phyloP scores from a whole-genome alignment of 2,888 invertebrate species.

The Trissolcus japonicus region DNA sequence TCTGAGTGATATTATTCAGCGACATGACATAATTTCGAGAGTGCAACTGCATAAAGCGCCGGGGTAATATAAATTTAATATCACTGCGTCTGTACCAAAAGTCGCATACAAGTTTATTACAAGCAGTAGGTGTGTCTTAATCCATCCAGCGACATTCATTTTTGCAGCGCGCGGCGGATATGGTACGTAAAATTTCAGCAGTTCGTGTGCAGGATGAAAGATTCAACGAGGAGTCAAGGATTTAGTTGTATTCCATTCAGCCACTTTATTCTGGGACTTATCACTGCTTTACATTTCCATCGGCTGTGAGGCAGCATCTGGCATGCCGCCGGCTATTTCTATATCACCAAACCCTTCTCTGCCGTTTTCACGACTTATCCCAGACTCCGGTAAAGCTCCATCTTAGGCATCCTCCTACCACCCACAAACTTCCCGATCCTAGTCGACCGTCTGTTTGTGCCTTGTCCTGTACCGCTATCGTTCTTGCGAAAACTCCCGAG shows the following conservation, averaged over 20 bases:
- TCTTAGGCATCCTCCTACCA: constrained; percentile 54
- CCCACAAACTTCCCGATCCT: constrained; percentile 56
- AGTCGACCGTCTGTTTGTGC: constrained; percentile 55
- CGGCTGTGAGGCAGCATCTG: constrained; percentile 68
- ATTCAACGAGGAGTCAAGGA: constrained; percentile 62
- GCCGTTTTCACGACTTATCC: constrained; percentile 56
- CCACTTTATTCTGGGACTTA: constrained; percentile 74
- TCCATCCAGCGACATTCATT: constrained; percentile 47
- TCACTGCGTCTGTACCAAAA: constrained; percentile 9
- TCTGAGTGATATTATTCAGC: constrained; percentile 3
- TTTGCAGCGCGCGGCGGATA: constrained; percentile 21
- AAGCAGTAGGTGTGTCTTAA: constrained; percentile 31
- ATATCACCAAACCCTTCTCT: constrained; percentile 58
- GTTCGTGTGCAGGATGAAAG: constrained; percentile 52
- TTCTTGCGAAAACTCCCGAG: constrained; percentile 45
- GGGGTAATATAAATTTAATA: constrained; percentile 27
- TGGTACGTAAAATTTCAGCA: constrained; percentile 40
- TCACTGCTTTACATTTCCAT: constrained; percentile 74
- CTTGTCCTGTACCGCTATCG: constrained; percentile 43
- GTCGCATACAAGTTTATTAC: constrained; percentile 51
- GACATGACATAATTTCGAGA: constrained; percentile 13
- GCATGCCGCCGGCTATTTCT: constrained; percentile 67
- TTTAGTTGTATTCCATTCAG: constrained; percentile 75
- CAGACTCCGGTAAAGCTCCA: constrained; percentile 54
- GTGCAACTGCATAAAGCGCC: constrained; percentile 8